Evolutionary conservation across 2,888 invertebrate genomes (phyloP).

Genomic region (Lithophane socia): DNA sequence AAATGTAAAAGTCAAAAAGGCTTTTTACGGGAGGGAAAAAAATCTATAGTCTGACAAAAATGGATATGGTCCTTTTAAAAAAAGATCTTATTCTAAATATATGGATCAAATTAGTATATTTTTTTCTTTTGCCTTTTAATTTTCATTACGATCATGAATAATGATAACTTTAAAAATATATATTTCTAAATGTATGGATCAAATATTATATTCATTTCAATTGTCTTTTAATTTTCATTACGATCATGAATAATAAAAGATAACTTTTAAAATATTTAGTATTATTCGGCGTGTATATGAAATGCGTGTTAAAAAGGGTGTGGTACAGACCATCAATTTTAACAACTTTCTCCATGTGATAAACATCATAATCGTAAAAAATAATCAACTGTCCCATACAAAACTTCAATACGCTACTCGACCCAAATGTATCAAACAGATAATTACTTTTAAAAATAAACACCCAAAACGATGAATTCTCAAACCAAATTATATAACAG

Average conservation of each 20-base stretch:
- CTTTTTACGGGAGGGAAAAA: neutral
- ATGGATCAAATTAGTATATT: neutral
- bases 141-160: neutral
- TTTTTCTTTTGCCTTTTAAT: neutral
- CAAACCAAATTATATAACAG: conserved; percentile 45
- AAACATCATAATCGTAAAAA: neutral
- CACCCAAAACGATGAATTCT: neutral
- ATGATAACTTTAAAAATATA: neutral
- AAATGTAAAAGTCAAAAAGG: neutral
- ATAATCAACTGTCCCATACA: neutral
- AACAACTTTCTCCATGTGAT: neutral
- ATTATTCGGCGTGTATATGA: no score
- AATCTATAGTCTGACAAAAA: neutral
- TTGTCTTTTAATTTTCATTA: neutral
- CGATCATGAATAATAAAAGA: neutral
- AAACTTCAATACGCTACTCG: neutral
- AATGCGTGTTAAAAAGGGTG: no score
- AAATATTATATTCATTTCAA: neutral
- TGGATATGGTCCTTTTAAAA: neutral
- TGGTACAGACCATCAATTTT: no score
- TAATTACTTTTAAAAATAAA: conserved; percentile 3
- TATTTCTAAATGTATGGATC: neutral
- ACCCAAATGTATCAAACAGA: neutral
- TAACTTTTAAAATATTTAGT: no score
- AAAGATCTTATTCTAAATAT: neutral